Evolutionary conservation across 1,140 invertebrate genomes (phyloP).

Genomic region (Thalassaphorura encarpata): DNA sequence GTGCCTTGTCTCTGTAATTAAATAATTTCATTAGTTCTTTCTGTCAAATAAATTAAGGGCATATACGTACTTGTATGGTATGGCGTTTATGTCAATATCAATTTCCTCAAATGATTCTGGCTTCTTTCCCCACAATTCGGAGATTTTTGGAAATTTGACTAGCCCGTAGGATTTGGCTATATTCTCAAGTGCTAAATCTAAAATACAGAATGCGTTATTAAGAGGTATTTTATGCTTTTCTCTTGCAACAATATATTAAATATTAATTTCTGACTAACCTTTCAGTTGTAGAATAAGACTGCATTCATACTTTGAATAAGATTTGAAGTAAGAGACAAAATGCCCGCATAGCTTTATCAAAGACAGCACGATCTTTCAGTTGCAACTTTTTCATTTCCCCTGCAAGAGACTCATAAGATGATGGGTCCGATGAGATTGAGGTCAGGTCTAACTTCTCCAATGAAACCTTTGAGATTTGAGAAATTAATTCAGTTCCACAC

Average conservation of each 20-base stretch:
- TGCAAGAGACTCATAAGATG: too few relatives aligned
- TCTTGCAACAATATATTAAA: background rate
- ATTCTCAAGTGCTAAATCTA: slow-evolving; percentile 74
- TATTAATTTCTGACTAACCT: slow-evolving; percentile 42
- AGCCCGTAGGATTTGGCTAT: slow-evolving; percentile 82
- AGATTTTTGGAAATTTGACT: slow-evolving; percentile 84
- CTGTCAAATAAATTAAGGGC: background rate
- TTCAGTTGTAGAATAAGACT: slow-evolving; percentile 73
- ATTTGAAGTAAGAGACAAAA: slow-evolving; percentile 92
- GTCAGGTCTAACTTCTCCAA: too few relatives aligned
- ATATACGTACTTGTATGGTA: slow-evolving; percentile 56
- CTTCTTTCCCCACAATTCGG: slow-evolving; percentile 69
- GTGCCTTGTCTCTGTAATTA: slow-evolving; percentile 54
- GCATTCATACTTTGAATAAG: slow-evolving; percentile 94
- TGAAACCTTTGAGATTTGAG: too few relatives aligned
- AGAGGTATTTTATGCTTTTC: slow-evolving; percentile 2
- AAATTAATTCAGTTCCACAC: background rate
- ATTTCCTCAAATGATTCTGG: slow-evolving; percentile 53
- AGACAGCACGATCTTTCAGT: slow-evolving; percentile 57
- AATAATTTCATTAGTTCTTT: background rate
- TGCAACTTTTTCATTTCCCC: slow-evolving; percentile 52
- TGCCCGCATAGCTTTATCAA: slow-evolving; percentile 80
- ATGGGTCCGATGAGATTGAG: too few relatives aligned
- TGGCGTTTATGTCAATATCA: slow-evolving; percentile 59
- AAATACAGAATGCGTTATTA: too few relatives aligned